phyloP scores from a whole-genome alignment of 2,797 vertebrate species.

The Malurus splendens region DNA sequence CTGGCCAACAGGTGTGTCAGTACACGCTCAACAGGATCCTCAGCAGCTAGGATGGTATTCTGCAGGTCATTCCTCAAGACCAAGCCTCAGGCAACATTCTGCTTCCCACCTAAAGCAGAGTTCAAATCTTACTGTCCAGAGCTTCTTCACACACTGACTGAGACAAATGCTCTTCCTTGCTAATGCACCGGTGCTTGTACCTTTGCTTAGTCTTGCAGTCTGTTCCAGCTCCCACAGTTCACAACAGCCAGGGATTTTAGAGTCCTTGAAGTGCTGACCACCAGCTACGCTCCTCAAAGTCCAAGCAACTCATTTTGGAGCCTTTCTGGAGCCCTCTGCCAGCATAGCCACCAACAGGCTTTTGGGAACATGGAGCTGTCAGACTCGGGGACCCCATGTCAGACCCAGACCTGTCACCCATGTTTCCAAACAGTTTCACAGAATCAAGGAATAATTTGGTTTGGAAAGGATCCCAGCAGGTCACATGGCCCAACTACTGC shows the following conservation, averaged over 20 bases:
- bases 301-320: background rate
- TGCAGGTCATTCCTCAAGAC: background rate
- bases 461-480: conserved; percentile 33
- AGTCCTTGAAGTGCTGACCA: background rate
- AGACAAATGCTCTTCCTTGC: background rate
- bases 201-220: rapidly evolving
- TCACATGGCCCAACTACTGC: background rate
- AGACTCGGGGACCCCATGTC: background rate
- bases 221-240: background rate
- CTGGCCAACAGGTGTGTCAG: background rate
- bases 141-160: background rate
- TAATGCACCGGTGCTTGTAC: rapidly evolving
- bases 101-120: background rate
- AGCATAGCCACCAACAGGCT: background rate
- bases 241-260: background rate
- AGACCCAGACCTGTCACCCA: background rate
- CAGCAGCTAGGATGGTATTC: background rate
- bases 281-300: background rate
- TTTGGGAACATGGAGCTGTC: background rate
- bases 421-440: conserved; percentile 36
- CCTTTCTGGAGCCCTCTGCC: background rate
- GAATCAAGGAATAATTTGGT: conserved; percentile 32
- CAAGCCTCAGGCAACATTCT: background rate
- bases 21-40: background rate
- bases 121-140: background rate